Conservation (phyloP, 2,797 vertebrate genomes). For the Anomalospiza imberbis region DNA sequence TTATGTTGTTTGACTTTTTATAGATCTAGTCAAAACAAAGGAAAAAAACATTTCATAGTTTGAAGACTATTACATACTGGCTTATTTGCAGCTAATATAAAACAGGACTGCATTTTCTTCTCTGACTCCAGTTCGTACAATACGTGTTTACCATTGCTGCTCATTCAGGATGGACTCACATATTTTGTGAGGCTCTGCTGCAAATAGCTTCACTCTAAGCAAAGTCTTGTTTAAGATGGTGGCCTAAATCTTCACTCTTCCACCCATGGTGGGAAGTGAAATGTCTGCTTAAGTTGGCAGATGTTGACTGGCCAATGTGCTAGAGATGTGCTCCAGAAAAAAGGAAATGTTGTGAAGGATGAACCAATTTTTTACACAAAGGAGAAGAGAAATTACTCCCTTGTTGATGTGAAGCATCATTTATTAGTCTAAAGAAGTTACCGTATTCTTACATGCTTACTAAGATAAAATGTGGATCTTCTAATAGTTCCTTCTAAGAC, state of each 20-base stretch:
- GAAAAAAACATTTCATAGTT: constrained; percentile 34
- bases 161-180: not conserved
- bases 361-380: not conserved
- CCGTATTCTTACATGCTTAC: not conserved
- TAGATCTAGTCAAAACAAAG: constrained; percentile 43
- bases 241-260: not conserved
- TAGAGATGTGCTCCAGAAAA: not conserved
- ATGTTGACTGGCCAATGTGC: not conserved
- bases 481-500: not conserved
- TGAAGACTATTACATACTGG: not conserved
- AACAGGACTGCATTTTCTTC: not conserved
- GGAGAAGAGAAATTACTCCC: not conserved
- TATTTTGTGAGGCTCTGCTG: not conserved
- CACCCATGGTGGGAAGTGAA: not conserved
- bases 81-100: not conserved
- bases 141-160: not conserved
- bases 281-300: not conserved
- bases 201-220: not conserved
- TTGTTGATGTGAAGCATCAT: not conserved
- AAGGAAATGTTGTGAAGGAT: not conserved
- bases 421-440: not conserved
- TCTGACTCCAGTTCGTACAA: not conserved
- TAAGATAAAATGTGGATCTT: not conserved
- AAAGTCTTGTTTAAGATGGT: not conserved
- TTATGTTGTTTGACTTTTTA: constrained; percentile 7